Conservation (phyloP, 2,797 vertebrate genomes). For the Dryobates pubescens region DNA sequence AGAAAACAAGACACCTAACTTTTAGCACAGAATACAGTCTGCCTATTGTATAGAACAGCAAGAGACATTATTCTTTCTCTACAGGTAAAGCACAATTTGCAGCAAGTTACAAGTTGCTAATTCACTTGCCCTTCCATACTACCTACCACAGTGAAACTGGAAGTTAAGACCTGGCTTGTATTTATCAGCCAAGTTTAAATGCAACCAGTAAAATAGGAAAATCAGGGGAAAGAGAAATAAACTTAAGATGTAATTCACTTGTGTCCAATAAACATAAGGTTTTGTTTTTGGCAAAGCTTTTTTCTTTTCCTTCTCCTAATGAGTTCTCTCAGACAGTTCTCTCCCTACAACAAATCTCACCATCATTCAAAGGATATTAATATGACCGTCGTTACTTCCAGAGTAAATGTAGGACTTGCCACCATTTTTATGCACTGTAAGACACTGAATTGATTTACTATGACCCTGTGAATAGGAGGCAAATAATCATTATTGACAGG, state of each 20-base stretch:
- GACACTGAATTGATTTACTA: constrained; percentile 94
- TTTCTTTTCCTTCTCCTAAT: neutral
- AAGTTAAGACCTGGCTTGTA: neutral
- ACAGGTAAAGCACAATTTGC: too few relatives aligned
- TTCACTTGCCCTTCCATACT: neutral
- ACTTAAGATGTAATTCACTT: neutral
- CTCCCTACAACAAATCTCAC: neutral
- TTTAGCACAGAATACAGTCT: neutral
- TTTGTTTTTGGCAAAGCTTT: neutral
- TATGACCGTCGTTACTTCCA: constrained; percentile 94
- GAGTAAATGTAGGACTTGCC: constrained; percentile 90
- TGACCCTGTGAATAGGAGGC: constrained; percentile 85
- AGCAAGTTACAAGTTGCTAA: too few relatives aligned
- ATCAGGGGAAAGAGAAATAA: neutral
- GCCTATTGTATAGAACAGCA: neutral
- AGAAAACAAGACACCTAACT: neutral
- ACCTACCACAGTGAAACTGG: neutral
- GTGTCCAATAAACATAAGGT: neutral
- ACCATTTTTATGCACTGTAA: constrained; percentile 88
- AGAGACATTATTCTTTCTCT: neutral
- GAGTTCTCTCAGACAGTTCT: neutral
- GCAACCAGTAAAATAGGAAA: neutral
- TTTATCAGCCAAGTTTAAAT: neutral
- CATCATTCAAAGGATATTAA: constrained; percentile 92
- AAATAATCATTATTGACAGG: neutral